Base-by-base conservation (phyloP, 1,140 invertebrate genomes). In the Drosophila orena region DNA sequence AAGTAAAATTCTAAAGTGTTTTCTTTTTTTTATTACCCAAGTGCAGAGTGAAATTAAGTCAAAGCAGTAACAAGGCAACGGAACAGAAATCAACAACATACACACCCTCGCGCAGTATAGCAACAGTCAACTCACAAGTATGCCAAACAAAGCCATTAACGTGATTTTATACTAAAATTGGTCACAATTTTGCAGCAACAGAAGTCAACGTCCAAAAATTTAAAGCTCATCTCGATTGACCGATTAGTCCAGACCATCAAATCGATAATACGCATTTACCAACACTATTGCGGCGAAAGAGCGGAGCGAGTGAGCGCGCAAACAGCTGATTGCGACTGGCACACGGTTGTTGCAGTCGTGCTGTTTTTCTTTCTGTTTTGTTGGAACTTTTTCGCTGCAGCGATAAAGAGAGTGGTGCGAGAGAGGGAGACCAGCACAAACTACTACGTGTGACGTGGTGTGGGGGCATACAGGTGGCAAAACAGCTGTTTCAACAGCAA, bases 401-500 rank as follows among this genome's bases (percentile, higher is more conserved):
- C 62, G 60, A 70, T 42, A 77, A 50, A 76, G 61, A 79, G 57
- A 35, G 44, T 62, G 52, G 52, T 66, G 69, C 57, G 68, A 57
- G 68, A 79, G 77, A 75, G 35, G 62, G 58, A 55, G 40, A 69
- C 43, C 42, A 69, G 47, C 56, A 55, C 40, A 56, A 69, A 44
- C 52, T 54, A 64, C 68, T 71, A 68, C 65, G 46, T 77, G 76
- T 84, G 77, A 84, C 84, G 79, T 89, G 84, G 68, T 77, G 68
- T 77, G 68, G 70, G 52, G 80, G 70, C 52, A 77, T 37, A 77
- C 43, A 88, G 76, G 76, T 80, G 79, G 68, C 64, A 80, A 84
- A 89, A 89, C 84, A 89, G 84, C 84, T 89, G 84, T 89, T 90
- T 61, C 69, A 89, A 89, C 77, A 84, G 53, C 43, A 64, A 81